phyloP scores from a whole-genome alignment of 2,888 invertebrate species.

The Coleophora deauratella region DNA sequence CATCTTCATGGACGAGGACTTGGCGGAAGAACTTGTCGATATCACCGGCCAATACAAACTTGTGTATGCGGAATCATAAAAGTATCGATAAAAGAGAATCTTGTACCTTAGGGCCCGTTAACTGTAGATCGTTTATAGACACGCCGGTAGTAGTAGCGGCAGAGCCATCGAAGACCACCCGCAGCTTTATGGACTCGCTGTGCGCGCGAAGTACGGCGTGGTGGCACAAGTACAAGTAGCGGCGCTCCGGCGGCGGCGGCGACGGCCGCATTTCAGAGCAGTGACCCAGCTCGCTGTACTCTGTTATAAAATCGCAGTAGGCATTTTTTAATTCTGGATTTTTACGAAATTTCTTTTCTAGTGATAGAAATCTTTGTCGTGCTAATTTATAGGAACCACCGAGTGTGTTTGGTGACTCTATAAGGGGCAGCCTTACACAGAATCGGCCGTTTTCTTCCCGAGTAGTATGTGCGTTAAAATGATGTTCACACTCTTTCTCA shows the following conservation, averaged over 20 bases:
- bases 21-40: slow-evolving; percentile 16
- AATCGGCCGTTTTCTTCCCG: too few species aligned
- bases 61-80: slow-evolving; percentile 16
- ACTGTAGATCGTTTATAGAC: slow-evolving; percentile 15
- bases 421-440: slow-evolving; percentile 13
- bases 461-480: too few species aligned
- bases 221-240: slow-evolving; percentile 5
- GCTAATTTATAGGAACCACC: slow-evolving; percentile 8
- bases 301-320: slow-evolving; percentile 3
- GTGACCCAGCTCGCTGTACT: slow-evolving; percentile 5
- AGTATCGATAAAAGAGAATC: slow-evolving; percentile 16
- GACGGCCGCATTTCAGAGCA: not conserved
- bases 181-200: slow-evolving; percentile 4
- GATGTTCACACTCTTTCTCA: too few species aligned
- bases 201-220: slow-evolving; percentile 3
- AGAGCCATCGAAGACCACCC: slow-evolving; percentile 3
- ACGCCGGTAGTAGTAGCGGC: not conserved
- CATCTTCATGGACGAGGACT: slow-evolving; percentile 5
- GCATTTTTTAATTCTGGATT: slow-evolving; percentile 2
- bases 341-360: slow-evolving; percentile 9
- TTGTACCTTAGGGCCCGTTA: slow-evolving; percentile 18
- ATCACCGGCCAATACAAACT: slow-evolving; percentile 14
- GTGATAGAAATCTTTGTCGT: slow-evolving; percentile 3
- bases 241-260: slow-evolving; percentile 1
- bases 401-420: slow-evolving; percentile 6